A percentile compares a stretch with the other conserved stretches of the same genome.
phyloP scores from a whole-genome alignment of 2,797 vertebrate species.

The Sciaenops ocellatus region DNA sequence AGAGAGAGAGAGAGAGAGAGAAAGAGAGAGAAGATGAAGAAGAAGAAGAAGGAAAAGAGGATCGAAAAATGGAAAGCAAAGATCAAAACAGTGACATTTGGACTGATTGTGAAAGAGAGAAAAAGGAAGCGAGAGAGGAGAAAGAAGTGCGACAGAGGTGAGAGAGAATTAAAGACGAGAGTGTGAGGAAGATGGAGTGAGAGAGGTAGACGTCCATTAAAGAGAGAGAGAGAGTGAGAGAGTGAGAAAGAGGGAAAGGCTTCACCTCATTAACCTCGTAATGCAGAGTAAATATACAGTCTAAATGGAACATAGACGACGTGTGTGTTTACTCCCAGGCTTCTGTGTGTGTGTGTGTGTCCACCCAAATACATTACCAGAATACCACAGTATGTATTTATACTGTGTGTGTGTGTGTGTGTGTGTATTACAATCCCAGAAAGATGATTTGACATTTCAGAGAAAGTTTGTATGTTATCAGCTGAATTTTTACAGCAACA shows the following conservation, averaged over 20 bases:
- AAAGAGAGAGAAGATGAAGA: conserved; percentile 17
- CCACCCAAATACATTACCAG: conserved; percentile 35
- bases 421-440: conserved; percentile 21
- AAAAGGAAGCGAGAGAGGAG: conserved; percentile 35
- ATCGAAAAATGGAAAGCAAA: conserved; percentile 43
- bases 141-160: conserved; percentile 23
- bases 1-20: conserved; percentile 24
- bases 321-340: conserved; percentile 49
- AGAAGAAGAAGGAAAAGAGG: conserved; percentile 13
- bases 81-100: conserved; percentile 64
- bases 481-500: background rate
- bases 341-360: conserved; percentile 40
- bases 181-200: conserved; percentile 20
- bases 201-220: conserved; percentile 67
- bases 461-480: background rate
- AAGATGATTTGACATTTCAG: conserved; percentile 1
- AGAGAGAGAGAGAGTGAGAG: conserved; percentile 48
- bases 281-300: conserved; percentile 81
- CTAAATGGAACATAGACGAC: conserved; percentile 70
- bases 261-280: conserved; percentile 79
- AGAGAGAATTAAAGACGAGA: conserved; percentile 48
- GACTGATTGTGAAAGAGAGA: conserved; percentile 38
- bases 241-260: conserved; percentile 49
- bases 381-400: conserved; percentile 43
- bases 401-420: conserved; percentile 14